Base-by-base conservation (phyloP, 2,797 vertebrate species). In the Hephaestus fuliginosus region DNA sequence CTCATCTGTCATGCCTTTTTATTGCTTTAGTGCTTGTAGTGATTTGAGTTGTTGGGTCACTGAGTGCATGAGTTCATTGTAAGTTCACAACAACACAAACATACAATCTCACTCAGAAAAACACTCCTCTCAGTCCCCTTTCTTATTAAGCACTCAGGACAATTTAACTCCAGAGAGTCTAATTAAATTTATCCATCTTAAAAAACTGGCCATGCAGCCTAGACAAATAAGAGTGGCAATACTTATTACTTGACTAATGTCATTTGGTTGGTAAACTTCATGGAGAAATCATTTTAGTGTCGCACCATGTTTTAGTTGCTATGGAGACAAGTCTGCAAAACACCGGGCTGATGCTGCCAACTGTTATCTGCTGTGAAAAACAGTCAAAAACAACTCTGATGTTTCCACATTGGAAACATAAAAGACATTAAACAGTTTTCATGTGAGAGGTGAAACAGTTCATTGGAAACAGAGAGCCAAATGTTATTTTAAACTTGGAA, bases 231-330 rank as follows among this genome's bases (percentile, higher is more conserved):
- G 33, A 76, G 52, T 76, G 15, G n/a, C 51, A 28, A 12, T 25
- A 39, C 48, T 79, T 15, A 67, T 78, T 83, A 75, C 9, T 44
- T 60, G 71, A 65, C 22, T 80, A 62, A 57, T 83, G 71, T 83
- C 15, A 68, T 80, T 76, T 56, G 68, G 65, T 76, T 86, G 68
- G 75, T 90, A 70, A 60, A 39, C 41, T 76, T 70, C 81, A 90
- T 87, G 67, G 60, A 80, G 41, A 80, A 48, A 55, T 73, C 41
- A 73, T 88, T 80, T 79, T 57, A 58, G 56, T 17, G 0, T 62
- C 44, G 41, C 52, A 52, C 30, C 39, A 55, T 86, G 74, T 89
- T 89, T 91, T 84, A 72, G 89, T 91, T 83, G 61, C 86, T 77
- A 86, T 92, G 71, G 90, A 51, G 82, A 93, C 61, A 3, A 28